These are phyloP conservation scores for Stenolophus ochropezus DNA, from an alignment of 2,888 invertebrate species.

Conservation along the genomic window DNA sequence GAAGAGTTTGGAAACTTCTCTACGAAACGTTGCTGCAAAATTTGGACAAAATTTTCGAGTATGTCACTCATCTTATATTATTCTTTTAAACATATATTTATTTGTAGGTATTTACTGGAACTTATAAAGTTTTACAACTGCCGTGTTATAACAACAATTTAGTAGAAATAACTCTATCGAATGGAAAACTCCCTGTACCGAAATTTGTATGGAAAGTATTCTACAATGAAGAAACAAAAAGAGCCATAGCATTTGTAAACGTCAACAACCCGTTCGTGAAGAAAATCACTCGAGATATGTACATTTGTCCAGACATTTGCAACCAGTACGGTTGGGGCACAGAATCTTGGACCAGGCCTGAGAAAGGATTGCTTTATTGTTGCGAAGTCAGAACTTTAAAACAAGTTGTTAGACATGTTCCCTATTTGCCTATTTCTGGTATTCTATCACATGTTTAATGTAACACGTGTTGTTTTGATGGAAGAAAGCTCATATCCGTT, in stretches of 20 bases:
- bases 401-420: slow-evolving; percentile 61
- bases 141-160: slow-evolving; percentile 68
- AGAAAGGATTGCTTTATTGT: slow-evolving; percentile 71
- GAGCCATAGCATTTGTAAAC: slow-evolving; percentile 73
- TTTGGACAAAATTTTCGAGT: slow-evolving; percentile 67
- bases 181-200: slow-evolving; percentile 71
- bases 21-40: slow-evolving; percentile 67
- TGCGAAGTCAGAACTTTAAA: slow-evolving; percentile 70
- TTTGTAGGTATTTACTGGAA: slow-evolving; percentile 69
- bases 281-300: slow-evolving; percentile 62
- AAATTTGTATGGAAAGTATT: slow-evolving; percentile 74
- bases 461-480: too few species aligned
- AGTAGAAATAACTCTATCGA: slow-evolving; percentile 70
- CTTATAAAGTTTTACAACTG: slow-evolving; percentile 71
- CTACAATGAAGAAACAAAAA: slow-evolving; percentile 67
- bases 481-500: too few species aligned
- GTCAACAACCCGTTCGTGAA: slow-evolving; percentile 74
- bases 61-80: too few species aligned
- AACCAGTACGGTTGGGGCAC: slow-evolving; percentile 68
- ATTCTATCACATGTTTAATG: background rate
- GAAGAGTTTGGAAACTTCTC: slow-evolving; percentile 69
- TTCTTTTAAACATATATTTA: too few species aligned
- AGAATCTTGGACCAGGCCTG: slow-evolving; percentile 65
- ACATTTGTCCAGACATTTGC: slow-evolving; percentile 71
- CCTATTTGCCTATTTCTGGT: slow-evolving; percentile 50